A percentile compares a stretch with the other conserved stretches of the same genome.
phyloP scores from a whole-genome alignment of 2,888 invertebrate species.

The Lepidonotus clava region DNA sequence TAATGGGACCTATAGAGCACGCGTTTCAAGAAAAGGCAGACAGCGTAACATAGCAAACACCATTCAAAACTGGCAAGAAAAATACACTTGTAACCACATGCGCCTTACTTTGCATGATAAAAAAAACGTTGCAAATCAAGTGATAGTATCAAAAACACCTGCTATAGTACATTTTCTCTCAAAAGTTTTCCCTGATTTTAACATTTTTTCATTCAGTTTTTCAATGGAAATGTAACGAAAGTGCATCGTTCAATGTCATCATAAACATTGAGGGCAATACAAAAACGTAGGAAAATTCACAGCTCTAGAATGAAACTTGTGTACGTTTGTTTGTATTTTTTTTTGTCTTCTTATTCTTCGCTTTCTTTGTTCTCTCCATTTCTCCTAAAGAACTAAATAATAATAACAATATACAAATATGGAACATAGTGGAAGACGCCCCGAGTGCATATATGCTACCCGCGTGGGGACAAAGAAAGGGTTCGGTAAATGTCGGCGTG shows the following conservation, averaged over 20 bases:
- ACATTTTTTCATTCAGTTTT: conserved; percentile 47
- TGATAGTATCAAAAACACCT: conserved; percentile 18
- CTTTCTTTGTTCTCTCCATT: conserved; percentile 10
- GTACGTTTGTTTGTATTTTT: neutral
- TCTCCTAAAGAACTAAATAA: conserved; percentile 39
- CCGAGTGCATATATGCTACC: neutral
- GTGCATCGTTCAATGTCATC: conserved; percentile 46
- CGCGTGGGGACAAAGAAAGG: conserved; percentile 17
- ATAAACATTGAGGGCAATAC: conserved; percentile 48
- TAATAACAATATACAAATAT: conserved; percentile 29
- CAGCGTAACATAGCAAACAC: neutral
- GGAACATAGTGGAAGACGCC: conserved; percentile 23
- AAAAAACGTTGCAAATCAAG: neutral
- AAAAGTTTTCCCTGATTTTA: conserved; percentile 57
- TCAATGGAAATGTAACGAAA: conserved; percentile 58
- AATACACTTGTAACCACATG: conserved; percentile 39
- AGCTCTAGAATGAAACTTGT: conserved; percentile 33
- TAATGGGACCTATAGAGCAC: neutral
- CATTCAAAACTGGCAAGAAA: conserved; percentile 49
- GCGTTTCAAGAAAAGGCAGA: neutral
- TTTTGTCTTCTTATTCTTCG: neutral
- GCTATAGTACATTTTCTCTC: conserved; percentile 30
- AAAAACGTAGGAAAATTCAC: conserved; percentile 27
- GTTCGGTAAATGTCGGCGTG: conserved; percentile 23
- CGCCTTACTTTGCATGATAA: neutral